Base-by-base conservation (phyloP, 2,888 invertebrate genomes). In the Oxyteleia sp. region DNA sequence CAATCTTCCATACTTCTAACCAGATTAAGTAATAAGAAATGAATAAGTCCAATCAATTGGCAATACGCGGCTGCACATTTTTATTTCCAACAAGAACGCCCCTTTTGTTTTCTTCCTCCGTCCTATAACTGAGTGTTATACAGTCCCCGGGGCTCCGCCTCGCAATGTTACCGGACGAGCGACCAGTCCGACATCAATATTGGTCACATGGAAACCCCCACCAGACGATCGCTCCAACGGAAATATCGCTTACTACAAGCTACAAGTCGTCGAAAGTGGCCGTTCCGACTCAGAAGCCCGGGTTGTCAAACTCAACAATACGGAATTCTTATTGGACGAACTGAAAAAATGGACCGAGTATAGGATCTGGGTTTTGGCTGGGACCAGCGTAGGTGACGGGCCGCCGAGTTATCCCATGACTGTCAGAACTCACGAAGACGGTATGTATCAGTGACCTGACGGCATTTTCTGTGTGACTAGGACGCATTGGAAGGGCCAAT, bases 71-170 rank as follows among this genome's bases (percentile, higher is more conserved):
- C 83, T 88, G 85, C 87, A 81, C 0, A 43, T 94, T 93, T 92
- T 94, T 93, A 83, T 88, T 87, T 86, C 72, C 87, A 89, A 84
- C 63, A 82, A 87, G 84, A 82, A 87, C 84, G 20, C 86, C 86
- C 38, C 78, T 84, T 87, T 86, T 81, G 49, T 86, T 86, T 91
- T 87, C 41, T 94, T 88, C 88, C 93, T 94, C 94, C 90, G 93
- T 94, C 93, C 94, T 94, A 94, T 94, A 93, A 93, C 91, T 92
- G 92, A 93, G 93, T 93, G 94, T 93, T 93, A 90, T 91, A 93
- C 93, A 99, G 99, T 98, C 95, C 99, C 99, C 93, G 98, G 98
- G 94, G 98, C 98, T 92, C 98, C 99, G 91, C 99, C 99, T 92
- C 96, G 96, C 95, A 98, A 98, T 95, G 98, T 99, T 94, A 96